Percentiles rank a stretch among this genome's conserved stretches.
Conservation (phyloP, 23 tunicate genomes). For the Botrylloides violaceus region DNA sequence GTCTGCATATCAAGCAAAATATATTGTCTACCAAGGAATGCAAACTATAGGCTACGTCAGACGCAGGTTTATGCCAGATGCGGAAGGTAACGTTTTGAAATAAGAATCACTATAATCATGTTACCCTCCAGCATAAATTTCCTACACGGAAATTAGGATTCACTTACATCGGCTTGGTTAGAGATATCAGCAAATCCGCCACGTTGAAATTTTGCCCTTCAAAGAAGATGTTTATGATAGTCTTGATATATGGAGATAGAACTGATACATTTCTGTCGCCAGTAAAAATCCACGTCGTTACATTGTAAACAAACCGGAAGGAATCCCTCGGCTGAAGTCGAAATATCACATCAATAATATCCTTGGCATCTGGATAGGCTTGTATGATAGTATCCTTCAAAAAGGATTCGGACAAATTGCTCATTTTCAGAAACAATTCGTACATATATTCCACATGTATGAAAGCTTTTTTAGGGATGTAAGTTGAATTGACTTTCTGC, state of each 20-base stretch:
- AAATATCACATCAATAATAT: constrained; percentile 1
- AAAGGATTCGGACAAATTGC: background rate
- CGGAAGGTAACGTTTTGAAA: too few relatives aligned
- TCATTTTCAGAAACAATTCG: background rate
- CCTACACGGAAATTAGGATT: background rate
- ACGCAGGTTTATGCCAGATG: too few relatives aligned
- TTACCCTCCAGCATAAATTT: too few relatives aligned
- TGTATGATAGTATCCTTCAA: background rate
- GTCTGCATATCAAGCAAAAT: too few relatives aligned
- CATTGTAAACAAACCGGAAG: background rate
- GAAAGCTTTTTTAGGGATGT: constrained; percentile 3
- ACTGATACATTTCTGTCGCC: background rate
- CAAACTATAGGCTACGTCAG: too few relatives aligned
- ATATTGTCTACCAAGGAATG: too few relatives aligned
- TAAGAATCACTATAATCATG: too few relatives aligned
- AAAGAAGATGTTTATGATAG: background rate
- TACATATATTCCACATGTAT: background rate
- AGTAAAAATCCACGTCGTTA: background rate
- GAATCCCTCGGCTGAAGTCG: background rate
- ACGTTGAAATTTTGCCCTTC: background rate
- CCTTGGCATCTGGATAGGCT: constrained; percentile 2
- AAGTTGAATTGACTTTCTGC: background rate
- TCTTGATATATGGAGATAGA: background rate
- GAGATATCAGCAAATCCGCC: background rate
- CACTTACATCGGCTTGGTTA: constrained; percentile 10